Evolutionary conservation across 2,797 vertebrate genomes (phyloP).

Genomic region (Halcyon leucocephala): DNA sequence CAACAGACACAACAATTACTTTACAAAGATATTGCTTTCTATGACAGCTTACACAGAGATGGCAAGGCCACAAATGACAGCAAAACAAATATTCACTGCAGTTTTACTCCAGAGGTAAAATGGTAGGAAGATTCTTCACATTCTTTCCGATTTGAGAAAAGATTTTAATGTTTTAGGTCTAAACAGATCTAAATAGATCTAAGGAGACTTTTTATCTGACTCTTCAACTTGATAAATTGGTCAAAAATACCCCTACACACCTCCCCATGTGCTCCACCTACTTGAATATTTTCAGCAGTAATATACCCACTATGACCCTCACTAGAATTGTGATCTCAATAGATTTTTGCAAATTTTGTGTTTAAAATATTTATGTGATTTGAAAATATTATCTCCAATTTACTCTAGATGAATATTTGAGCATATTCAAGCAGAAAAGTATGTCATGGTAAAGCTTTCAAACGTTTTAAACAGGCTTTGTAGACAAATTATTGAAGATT

Average conservation of each 20-base stretch:
- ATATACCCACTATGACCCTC: neutral
- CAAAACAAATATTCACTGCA: neutral
- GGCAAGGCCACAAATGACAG: neutral
- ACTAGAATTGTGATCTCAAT: neutral
- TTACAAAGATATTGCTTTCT: neutral
- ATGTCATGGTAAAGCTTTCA: constrained; percentile 34
- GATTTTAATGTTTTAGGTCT: neutral
- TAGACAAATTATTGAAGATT: constrained; percentile 50
- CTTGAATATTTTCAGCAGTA: neutral
- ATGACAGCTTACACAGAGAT: neutral
- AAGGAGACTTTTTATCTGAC: constrained; percentile 35
- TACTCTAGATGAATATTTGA: neutral
- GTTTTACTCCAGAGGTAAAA: constrained; percentile 33
- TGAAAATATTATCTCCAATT: neutral
- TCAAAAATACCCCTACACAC: neutral
- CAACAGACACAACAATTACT: neutral
- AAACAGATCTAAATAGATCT: neutral
- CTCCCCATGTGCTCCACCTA: neutral
- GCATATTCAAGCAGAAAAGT: constrained; percentile 27
- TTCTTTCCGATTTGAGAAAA: neutral
- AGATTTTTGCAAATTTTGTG: neutral
- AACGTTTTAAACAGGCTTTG: constrained; percentile 48
- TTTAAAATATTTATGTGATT: neutral
- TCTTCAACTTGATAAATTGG: constrained; percentile 51
- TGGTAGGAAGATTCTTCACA: neutral